phyloP scores from a whole-genome alignment of 2,113 vertebrate genomes.

The Macaca fascicularis region DNA sequence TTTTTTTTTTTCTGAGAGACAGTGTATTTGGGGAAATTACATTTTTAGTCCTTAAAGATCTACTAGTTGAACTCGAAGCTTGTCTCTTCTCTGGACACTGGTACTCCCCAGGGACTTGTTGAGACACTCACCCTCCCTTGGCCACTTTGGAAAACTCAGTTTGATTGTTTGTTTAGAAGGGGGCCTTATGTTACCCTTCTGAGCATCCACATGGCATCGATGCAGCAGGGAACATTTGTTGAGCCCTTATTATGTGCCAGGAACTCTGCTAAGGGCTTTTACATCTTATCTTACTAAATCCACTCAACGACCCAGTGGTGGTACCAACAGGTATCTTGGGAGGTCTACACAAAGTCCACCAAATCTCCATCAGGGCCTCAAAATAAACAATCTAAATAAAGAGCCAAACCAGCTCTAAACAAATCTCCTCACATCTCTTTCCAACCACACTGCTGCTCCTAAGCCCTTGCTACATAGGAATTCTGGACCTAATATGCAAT shows the following conservation, averaged over 20 bases:
- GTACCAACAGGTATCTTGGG: neutral
- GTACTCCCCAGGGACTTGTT: neutral
- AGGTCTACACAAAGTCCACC: neutral
- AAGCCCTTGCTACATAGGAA: neutral
- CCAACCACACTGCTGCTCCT: neutral
- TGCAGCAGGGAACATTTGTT: neutral
- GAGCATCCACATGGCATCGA: neutral
- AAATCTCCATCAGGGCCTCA: slow-evolving; percentile 27
- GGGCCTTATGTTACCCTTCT: neutral
- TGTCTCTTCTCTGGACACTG: neutral
- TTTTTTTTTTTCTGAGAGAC: neutral
- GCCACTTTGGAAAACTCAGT: neutral
- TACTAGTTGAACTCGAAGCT: neutral
- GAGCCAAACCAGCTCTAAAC: neutral
- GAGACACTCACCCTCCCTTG: neutral
- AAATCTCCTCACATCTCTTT: slow-evolving; percentile 18
- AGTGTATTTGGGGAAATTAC: neutral
- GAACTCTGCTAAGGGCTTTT: neutral
- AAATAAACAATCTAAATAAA: slow-evolving; percentile 26
- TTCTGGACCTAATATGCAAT: neutral
- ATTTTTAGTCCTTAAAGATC: neutral
- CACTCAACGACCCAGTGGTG: neutral
- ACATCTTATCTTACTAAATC: neutral
- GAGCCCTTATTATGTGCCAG: neutral
- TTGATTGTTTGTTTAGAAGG: neutral